These are phyloP conservation scores for Ypsolopha sequella DNA, from an alignment of 2,888 invertebrate genomes.

Conservation along the genomic window DNA sequence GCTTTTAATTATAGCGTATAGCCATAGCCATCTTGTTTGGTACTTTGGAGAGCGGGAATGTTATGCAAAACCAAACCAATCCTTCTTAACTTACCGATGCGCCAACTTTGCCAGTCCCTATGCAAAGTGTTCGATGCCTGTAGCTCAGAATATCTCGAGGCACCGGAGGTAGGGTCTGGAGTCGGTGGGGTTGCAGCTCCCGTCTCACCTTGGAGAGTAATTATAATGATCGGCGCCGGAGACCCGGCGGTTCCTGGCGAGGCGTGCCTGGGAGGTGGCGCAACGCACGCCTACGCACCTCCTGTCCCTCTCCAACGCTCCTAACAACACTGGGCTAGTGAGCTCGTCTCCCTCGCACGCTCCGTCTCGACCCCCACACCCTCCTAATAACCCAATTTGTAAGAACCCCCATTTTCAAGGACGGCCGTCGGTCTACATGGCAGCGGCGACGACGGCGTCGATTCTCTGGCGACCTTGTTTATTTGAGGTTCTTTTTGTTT, in stretches of 20 bases:
- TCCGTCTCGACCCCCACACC: conserved; percentile 55
- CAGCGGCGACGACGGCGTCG: conserved; percentile 68
- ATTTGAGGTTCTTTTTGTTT: conserved; percentile 70
- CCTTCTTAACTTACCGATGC: not conserved
- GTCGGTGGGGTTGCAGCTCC: conserved; percentile 52
- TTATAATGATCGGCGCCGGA: conserved; percentile 69
- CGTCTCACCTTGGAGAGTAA: conserved; percentile 68
- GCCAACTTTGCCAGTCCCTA: too few relatives aligned
- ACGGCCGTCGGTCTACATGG: conserved; percentile 71
- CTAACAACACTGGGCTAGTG: conserved; percentile 11
- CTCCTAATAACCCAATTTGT: conserved; percentile 71
- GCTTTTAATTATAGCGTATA: conserved; percentile 30
- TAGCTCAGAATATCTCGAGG: conserved; percentile 9
- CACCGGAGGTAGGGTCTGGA: conserved; percentile 21
- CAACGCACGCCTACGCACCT: conserved; percentile 57
- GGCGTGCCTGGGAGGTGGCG: conserved; percentile 55
- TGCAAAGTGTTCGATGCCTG: too few relatives aligned
- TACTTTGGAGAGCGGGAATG: not conserved
- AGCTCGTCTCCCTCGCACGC: conserved; percentile 33
- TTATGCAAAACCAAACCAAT: not conserved
- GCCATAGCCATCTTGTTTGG: not conserved
- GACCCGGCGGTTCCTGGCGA: conserved; percentile 58
- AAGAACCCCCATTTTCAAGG: conserved; percentile 71
- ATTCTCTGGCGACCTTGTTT: conserved; percentile 67
- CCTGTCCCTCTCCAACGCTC: conserved; percentile 26